These are phyloP conservation scores for Acholoe squamosa DNA, from an alignment of 2,888 invertebrate genomes.

Conservation along the genomic window DNA sequence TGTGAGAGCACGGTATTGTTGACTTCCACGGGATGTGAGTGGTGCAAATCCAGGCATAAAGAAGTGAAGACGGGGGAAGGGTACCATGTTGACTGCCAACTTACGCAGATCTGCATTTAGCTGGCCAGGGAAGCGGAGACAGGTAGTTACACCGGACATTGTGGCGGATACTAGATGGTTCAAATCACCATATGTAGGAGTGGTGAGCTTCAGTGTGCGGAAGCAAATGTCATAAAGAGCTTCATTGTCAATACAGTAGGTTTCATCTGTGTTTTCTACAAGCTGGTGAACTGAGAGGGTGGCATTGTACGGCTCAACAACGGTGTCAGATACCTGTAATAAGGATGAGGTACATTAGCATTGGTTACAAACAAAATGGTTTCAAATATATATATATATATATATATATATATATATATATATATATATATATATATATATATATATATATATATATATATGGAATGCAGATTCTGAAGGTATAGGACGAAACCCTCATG, in stretches of 20 bases:
- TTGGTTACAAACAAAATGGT: no score
- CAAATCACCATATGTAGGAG: slow-evolving; percentile 55
- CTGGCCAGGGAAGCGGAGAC: slow-evolving; percentile 59
- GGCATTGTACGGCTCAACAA: slow-evolving; percentile 87
- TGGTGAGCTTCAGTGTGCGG: slow-evolving; percentile 54
- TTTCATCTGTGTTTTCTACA: slow-evolving; percentile 83
- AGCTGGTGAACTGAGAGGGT: slow-evolving; percentile 88
- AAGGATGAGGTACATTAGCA: neutral
- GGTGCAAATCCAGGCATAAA: slow-evolving; percentile 61
- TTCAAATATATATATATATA: no score
- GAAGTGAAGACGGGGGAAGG: slow-evolving; percentile 62
- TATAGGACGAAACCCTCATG: no score
- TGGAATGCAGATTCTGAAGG: no score
- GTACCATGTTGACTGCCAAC: slow-evolving; percentile 59
- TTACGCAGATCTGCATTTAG: slow-evolving; percentile 52
- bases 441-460: no score
- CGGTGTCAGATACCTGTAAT: slow-evolving; percentile 1
- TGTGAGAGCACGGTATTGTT: slow-evolving; percentile 57
- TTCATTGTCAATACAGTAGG: slow-evolving; percentile 61
- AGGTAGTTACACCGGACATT: slow-evolving; percentile 58
- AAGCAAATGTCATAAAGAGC: slow-evolving; percentile 59
- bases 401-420: no score
- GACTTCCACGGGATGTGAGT: slow-evolving; percentile 51
- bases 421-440: no score
- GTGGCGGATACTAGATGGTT: slow-evolving; percentile 60